Evolutionary conservation across 2,888 invertebrate species (phyloP).

Genomic region (Drosophila macrospina): DNA sequence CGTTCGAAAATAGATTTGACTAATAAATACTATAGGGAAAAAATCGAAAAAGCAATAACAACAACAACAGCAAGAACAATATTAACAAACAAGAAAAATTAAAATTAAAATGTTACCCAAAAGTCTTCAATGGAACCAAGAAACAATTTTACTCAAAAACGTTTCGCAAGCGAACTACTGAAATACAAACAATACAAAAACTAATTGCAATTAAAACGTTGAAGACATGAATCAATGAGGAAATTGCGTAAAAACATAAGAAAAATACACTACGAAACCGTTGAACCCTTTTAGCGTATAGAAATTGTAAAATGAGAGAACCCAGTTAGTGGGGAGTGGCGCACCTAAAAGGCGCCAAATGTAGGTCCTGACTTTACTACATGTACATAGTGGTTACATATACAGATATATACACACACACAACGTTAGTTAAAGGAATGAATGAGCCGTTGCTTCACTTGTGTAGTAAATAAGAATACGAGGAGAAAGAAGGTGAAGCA

Average conservation of each 20-base stretch:
- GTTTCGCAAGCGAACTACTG: slow-evolving; percentile 49
- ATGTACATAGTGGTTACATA: slow-evolving; percentile 9
- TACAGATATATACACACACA: slow-evolving; percentile 10
- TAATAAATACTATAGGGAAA: slow-evolving; percentile 80
- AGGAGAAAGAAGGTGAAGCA: slow-evolving; percentile 36
- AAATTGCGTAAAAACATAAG: slow-evolving; percentile 57
- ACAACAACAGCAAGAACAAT: slow-evolving; percentile 32
- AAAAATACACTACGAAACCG: slow-evolving; percentile 25
- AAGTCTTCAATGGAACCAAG: slow-evolving; percentile 15
- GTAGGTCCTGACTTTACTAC: slow-evolving; percentile 51
- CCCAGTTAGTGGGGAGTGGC: slow-evolving; percentile 34
- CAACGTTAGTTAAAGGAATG: slow-evolving; percentile 37
- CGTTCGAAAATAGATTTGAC: slow-evolving; percentile 82
- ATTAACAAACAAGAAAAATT: slow-evolving; percentile 33
- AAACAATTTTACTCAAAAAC: slow-evolving; percentile 26
- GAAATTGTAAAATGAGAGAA: slow-evolving; percentile 30
- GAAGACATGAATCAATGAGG: slow-evolving; percentile 32
- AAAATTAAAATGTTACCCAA: slow-evolving; percentile 53
- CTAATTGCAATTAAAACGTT: slow-evolving; percentile 29
- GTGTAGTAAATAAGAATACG: slow-evolving; percentile 47
- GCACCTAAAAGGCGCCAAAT: slow-evolving; percentile 57
- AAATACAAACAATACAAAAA: slow-evolving; percentile 52
- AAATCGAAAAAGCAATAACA: slow-evolving; percentile 62
- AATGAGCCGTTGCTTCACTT: slow-evolving; percentile 46
- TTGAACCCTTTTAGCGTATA: slow-evolving; percentile 42